Evolutionary conservation across 2,113 vertebrate genomes (phyloP), one percentile per base, ranked within the genome.

Genomic region (Leptosomus discolor): DNA sequence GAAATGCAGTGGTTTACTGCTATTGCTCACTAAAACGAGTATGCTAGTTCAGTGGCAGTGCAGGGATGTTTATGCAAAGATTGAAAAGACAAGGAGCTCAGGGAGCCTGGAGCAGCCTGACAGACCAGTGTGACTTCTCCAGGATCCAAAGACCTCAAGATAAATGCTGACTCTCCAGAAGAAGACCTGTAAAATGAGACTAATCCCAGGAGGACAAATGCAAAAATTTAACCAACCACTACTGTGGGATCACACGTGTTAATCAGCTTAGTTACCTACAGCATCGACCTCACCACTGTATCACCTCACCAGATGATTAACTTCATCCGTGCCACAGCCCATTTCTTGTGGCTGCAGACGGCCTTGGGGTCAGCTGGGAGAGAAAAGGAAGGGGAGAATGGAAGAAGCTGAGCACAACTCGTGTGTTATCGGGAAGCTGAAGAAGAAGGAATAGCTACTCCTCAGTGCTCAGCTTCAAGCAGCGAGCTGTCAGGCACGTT

Each of bases 261-360:
- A 45, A 81, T 48, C 36, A n/a, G 37, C 19, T 32, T 15, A 10
- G 61, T 16, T 71, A 29, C 39, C 74, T 23, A 24, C 27, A 51
- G 51, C 51, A 34, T 2, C 0, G 2, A 46, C 63, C 77, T 43
- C 11, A 4, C 15, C 0, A 3, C 46, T 75, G 0, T 11, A 19
- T 8, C 71, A 46, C 43, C 8, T 50, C 71, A 46, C 43, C 8
- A 45, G 64, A 76, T 58, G 13, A 85, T 65, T 80, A 58, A 90
- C 63, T 41, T 75, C 2, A 12, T 12, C n/a, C 8, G 24, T 30
- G 34, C 26, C 67, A n/a, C 39, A 41, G 45, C 29, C 18, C 7
- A 1, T 11, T 48, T 34, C 64, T 27, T 24, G 4, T 3, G 32
- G 63, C 37, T 56, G 43, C 46, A 30, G 43, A 3, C 9, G 45